phyloP scores from a whole-genome alignment of 2,888 invertebrate genomes.

The Chalcis sispes region DNA sequence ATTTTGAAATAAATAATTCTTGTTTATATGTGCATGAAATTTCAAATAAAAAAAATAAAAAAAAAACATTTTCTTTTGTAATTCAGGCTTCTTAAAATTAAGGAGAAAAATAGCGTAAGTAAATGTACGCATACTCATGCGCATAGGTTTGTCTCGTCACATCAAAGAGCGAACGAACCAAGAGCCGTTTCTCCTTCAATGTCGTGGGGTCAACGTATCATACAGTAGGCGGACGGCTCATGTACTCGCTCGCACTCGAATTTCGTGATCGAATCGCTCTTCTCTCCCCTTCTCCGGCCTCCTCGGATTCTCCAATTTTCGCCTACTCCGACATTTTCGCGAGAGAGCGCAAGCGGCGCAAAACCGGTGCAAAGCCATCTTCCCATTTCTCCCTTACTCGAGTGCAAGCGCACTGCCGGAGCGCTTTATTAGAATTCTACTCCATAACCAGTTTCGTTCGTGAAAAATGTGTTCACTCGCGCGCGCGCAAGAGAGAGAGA shows the following conservation, averaged over 20 bases:
- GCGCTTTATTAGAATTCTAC: conserved; percentile 48
- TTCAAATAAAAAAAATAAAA: too few relatives aligned
- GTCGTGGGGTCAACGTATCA: conserved; percentile 51
- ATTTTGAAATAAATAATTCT: too few relatives aligned
- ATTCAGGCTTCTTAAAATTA: too few relatives aligned
- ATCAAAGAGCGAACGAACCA: too few relatives aligned
- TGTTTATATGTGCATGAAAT: too few relatives aligned
- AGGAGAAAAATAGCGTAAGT: too few relatives aligned
- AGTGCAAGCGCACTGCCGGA: not conserved
- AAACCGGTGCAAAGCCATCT: not conserved
- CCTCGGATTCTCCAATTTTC: conserved; percentile 5
- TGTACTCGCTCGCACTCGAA: not conserved
- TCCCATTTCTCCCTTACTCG: not conserved
- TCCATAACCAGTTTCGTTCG: conserved; percentile 50
- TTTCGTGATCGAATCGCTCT: not conserved
- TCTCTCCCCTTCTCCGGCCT: not conserved
- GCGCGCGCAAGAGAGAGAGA: too few relatives aligned
- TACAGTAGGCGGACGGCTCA: conserved; percentile 34
- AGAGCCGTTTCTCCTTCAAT: conserved; percentile 40
- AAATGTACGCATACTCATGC: too few relatives aligned
- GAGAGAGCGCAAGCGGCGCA: not conserved
- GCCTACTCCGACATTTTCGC: not conserved
- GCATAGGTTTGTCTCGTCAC: too few relatives aligned
- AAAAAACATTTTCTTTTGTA: too few relatives aligned
- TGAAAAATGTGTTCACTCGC: conserved; percentile 43